Percentiles rank a stretch among this genome's conserved stretches.
Evolutionary conservation across 1,140 invertebrate genomes (phyloP).

Genomic region (Littorina saxatilis): DNA sequence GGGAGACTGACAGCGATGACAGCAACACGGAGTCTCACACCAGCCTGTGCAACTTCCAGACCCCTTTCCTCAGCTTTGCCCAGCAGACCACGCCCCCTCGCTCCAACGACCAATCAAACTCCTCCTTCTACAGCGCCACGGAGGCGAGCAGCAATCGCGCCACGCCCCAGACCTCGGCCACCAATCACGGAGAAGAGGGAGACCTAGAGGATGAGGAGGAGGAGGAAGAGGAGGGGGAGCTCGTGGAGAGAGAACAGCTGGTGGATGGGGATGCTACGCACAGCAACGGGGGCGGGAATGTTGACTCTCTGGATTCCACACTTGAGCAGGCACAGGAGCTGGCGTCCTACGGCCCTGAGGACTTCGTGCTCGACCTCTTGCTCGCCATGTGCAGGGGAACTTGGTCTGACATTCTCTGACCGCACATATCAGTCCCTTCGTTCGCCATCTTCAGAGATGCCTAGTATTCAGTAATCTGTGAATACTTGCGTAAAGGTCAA

Average conservation of each 20-base stretch:
- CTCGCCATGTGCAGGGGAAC: conserved; percentile 8
- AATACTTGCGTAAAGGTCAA: too few relatives aligned
- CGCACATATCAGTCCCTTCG: too few relatives aligned
- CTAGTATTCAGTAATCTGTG: too few relatives aligned
- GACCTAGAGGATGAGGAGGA: not conserved
- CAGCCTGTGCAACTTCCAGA: not conserved
- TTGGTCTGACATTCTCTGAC: conserved; percentile 24
- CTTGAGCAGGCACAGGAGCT: not conserved
- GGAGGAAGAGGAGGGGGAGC: not conserved
- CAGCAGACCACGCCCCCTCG: not conserved
- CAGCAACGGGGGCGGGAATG: not conserved
- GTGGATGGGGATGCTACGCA: too few relatives aligned
- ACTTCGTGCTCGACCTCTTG: conserved; percentile 4
- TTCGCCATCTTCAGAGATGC: too few relatives aligned
- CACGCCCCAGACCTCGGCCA: not conserved
- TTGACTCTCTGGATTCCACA: too few relatives aligned
- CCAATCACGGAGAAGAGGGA: not conserved
- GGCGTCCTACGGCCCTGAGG: conserved; percentile 8
- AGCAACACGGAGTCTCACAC: not conserved
- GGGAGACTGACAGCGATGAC: conserved; percentile 25
- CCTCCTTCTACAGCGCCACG: conserved; percentile 13
- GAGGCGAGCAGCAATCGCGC: not conserved
- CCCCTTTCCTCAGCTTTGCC: not conserved
- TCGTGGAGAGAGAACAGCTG: not conserved
- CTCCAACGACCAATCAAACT: not conserved